These are phyloP conservation scores for Nymphalis c-album DNA, from an alignment of 2,888 invertebrate species.

Conservation along the genomic window DNA sequence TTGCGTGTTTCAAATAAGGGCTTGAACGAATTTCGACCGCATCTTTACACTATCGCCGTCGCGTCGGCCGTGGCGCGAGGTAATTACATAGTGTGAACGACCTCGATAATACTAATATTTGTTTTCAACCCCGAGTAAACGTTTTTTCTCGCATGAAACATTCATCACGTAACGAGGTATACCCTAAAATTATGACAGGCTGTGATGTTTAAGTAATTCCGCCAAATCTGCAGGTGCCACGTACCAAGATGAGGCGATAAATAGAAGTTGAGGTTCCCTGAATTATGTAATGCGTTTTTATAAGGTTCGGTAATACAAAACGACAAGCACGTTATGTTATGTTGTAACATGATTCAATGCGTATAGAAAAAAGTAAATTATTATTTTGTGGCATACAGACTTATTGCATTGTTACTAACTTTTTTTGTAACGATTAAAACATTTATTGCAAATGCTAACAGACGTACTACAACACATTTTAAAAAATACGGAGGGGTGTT, in stretches of 20 bases:
- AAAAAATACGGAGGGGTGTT: too few relatives aligned
- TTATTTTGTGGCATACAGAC: too few relatives aligned
- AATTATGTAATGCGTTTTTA: neutral
- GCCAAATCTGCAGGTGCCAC: slow-evolving; percentile 58
- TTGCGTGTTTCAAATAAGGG: slow-evolving; percentile 53
- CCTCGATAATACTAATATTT: slow-evolving; percentile 74
- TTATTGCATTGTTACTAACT: too few relatives aligned
- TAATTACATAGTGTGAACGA: slow-evolving; percentile 50
- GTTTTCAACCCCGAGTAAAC: slow-evolving; percentile 62
- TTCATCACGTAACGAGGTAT: slow-evolving; percentile 63
- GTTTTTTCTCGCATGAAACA: slow-evolving; percentile 52
- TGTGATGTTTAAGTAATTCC: slow-evolving; percentile 54
- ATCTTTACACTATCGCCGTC: slow-evolving; percentile 62
- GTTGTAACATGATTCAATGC: too few relatives aligned
- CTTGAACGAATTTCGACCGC: slow-evolving; percentile 53
- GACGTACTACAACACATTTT: too few relatives aligned
- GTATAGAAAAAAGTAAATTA: too few relatives aligned
- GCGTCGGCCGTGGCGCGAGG: slow-evolving; percentile 36
- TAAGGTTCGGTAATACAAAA: too few relatives aligned
- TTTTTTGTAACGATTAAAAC: too few relatives aligned
- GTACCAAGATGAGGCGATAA: slow-evolving; percentile 34
- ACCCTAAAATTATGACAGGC: slow-evolving; percentile 62
- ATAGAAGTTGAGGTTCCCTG: neutral
- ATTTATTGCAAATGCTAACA: too few relatives aligned
- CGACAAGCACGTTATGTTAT: too few relatives aligned